A percentile compares a stretch with the other conserved stretches of the same genome.
Evolutionary conservation across 2,113 vertebrate species (phyloP).

Genomic region (Microtus ochrogaster): DNA sequence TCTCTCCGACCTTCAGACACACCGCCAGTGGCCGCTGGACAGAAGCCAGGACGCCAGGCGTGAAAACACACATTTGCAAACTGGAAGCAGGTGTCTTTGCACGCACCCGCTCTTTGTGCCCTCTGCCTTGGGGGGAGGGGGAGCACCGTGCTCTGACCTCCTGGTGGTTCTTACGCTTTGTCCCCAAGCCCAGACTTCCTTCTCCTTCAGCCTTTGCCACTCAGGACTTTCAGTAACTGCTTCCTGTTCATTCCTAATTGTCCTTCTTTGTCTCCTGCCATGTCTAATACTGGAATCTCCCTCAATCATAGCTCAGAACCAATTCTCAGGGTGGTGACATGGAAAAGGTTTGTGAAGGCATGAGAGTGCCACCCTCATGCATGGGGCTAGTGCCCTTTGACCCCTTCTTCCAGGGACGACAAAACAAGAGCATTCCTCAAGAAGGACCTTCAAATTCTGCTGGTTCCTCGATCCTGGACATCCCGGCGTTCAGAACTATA

Average conservation of each 20-base stretch:
- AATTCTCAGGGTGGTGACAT: background rate
- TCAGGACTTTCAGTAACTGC: background rate
- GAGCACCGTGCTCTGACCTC: background rate
- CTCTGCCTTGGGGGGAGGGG: background rate
- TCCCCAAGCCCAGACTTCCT: background rate
- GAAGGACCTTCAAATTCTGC: background rate
- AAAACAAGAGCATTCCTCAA: rapidly evolving
- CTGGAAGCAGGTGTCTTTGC: background rate
- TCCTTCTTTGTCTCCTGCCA: background rate
- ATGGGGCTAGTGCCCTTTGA: background rate
- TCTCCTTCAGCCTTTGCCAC: background rate
- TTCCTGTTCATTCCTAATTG: background rate
- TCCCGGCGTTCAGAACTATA: background rate
- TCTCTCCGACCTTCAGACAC: background rate
- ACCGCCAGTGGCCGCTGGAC: background rate
- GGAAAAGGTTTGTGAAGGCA: background rate
- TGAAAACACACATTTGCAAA: background rate
- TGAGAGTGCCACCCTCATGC: too few relatives aligned
- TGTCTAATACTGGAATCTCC: background rate
- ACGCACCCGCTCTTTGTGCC: background rate
- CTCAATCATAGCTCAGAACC: background rate
- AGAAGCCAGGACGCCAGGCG: background rate
- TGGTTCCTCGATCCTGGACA: background rate
- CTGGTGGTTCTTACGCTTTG: background rate
- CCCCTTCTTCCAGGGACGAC: background rate